Evolutionary conservation across 1,140 invertebrate genomes (phyloP), one percentile per base, ranked within the genome.

Genomic region (Euura saliciscinereae): DNA sequence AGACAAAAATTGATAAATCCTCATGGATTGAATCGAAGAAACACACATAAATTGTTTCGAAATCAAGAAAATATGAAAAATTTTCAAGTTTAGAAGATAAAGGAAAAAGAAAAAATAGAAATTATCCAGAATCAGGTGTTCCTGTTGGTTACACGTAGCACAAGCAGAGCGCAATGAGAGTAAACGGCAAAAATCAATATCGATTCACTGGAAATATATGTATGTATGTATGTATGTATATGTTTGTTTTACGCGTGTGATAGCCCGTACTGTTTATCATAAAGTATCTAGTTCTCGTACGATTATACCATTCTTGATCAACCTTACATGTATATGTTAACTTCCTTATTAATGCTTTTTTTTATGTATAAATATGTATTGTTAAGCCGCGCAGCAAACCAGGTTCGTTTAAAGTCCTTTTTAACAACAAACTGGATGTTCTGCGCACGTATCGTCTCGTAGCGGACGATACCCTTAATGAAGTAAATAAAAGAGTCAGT

Each of bases 331-430:
- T 86, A 86, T 83, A 86, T 78, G 75, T 85, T 75, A 87, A 86
- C 82, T 86, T 88, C 86, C 82, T 86, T 85, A 87, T 86, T 82
- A 84, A 83, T 78, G 77, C 77, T 84, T 59, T 59, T 28, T 51
- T 59, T 82, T 85, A 85, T 86, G 81, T 88, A 86, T 88, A 87
- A 87, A 87, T 87, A 87, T 86, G 85, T 86, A 85, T 85, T 82
- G 78, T 85, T 85, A 84, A 86, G 79, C 82, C 78, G 80, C 81
- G 81, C 82, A 28, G 28, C 28, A 84, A 86, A 84, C 80, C 76
- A 76, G 76, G 80, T 83, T 86, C 81, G 81, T 85, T 83, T 80
- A 75, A 77, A 85, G 78, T 85, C 75, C 78, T 82, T 78, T 74
- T 83, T 72, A 77, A 74, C 75, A 82, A 84, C 83, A 86, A 86